phyloP scores from a whole-genome alignment of 2,888 invertebrate species.

The Schizaphis graminum region DNA sequence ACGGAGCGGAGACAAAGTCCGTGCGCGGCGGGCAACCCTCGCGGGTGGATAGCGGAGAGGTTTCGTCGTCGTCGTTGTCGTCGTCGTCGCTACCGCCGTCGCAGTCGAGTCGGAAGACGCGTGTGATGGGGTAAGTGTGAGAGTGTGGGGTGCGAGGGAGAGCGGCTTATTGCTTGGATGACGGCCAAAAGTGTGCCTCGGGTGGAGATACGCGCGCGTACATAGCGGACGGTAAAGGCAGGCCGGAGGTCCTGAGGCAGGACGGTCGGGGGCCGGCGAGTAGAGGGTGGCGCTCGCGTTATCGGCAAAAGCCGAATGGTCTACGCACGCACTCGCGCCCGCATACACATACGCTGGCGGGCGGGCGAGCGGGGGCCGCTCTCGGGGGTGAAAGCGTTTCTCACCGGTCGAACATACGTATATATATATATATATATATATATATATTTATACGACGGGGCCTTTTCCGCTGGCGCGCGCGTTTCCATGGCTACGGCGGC shows the following conservation, averaged over 20 bases:
- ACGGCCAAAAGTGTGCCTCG: constrained; percentile 54
- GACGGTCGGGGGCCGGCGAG: neutral
- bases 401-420: constrained; percentile 54
- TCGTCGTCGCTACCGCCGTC: neutral
- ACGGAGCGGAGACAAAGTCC: constrained; percentile 4
- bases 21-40: neutral
- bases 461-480: constrained; percentile 54
- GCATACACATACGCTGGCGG: neutral
- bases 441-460: neutral
- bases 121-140: neutral
- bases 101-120: neutral
- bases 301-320: constrained; percentile 52
- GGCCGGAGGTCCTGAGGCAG: neutral
- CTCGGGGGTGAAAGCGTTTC: constrained; percentile 47
- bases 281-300: constrained; percentile 34
- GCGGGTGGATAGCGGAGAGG: neutral
- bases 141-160: neutral
- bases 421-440: neutral
- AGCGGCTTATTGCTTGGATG: constrained; percentile 17
- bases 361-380: neutral
- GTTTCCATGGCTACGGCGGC: constrained; percentile 54
- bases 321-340: constrained; percentile 13
- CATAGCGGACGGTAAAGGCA: neutral
- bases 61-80: neutral
- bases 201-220: neutral